Percentiles rank a stretch among this genome's conserved stretches.
phyloP scores from a whole-genome alignment of 1,140 invertebrate genomes.

The Bombus pyrosoma region DNA sequence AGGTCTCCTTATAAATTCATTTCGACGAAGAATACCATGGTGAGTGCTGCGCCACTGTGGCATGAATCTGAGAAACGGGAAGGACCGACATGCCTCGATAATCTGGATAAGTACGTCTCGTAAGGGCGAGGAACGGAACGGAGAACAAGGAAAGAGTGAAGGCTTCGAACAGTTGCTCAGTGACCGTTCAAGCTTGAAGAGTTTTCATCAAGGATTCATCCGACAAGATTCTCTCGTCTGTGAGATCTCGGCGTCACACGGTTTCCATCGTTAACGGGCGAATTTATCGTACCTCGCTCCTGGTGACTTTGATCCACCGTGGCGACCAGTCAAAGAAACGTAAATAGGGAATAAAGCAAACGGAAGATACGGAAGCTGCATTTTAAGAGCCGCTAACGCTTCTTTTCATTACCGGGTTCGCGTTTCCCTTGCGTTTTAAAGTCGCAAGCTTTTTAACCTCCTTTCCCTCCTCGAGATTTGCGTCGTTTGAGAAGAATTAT shows the following conservation, averaged over 20 bases:
- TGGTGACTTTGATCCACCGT: constrained; percentile 52
- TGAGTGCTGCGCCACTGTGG: constrained; percentile 1
- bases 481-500: not conserved
- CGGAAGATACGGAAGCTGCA: not conserved
- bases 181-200: constrained; percentile 39
- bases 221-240: not conserved
- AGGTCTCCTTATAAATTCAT: not conserved
- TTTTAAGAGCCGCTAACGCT: not conserved
- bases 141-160: constrained; percentile 27
- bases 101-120: constrained; percentile 60
- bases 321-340: constrained; percentile 44
- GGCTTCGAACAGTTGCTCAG: constrained; percentile 20
- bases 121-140: constrained; percentile 22
- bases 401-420: constrained; percentile 17
- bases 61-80: constrained; percentile 38
- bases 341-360: constrained; percentile 48
- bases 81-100: constrained; percentile 69
- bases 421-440: constrained; percentile 18
- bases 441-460: not conserved
- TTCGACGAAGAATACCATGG: not conserved
- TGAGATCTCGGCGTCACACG: constrained; percentile 41
- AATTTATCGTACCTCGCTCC: constrained; percentile 43
- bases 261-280: constrained; percentile 61
- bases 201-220: constrained; percentile 22
- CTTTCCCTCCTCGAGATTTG: not conserved